Evolutionary conservation across 2,113 vertebrate genomes (phyloP).

Genomic region (Choloepus hoffmanni): DNA sequence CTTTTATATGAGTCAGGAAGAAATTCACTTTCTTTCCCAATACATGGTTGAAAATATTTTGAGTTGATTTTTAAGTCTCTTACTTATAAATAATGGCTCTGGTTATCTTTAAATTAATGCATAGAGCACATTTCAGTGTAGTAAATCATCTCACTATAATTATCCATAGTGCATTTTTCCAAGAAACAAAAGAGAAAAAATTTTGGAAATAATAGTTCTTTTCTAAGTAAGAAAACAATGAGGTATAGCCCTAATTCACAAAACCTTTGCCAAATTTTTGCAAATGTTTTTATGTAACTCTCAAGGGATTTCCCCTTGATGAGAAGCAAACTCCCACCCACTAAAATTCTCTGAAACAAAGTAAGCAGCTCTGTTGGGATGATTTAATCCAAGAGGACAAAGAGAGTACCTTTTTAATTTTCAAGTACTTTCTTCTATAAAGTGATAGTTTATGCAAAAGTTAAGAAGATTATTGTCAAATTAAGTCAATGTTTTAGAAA

Average conservation of each 20-base stretch:
- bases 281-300: slow-evolving; percentile 35
- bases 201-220: slow-evolving; percentile 35
- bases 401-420: slow-evolving; percentile 14
- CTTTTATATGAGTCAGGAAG: not conserved
- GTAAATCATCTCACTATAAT: not conserved
- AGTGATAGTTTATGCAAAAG: slow-evolving; percentile 24
- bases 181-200: slow-evolving; percentile 28
- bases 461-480: not conserved
- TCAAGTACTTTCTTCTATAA: not conserved
- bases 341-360: slow-evolving; percentile 13
- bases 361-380: not conserved
- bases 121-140: not conserved
- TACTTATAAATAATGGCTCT: not conserved
- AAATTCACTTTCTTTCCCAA: not conserved
- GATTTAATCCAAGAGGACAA: not conserved
- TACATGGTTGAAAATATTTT: slow-evolving; percentile 3
- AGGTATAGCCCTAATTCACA: not conserved
- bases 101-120: not conserved
- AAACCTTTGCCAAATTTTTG: slow-evolving; percentile 30
- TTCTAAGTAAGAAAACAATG: slow-evolving; percentile 38
- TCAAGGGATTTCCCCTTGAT: not conserved
- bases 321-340: not conserved
- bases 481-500: not conserved
- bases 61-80: not conserved
- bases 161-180: not conserved